Percentiles rank a stretch among this genome's conserved stretches.
Evolutionary conservation across 53 echinoderm and acorn worm genomes (phyloP).

Genomic region (Holothuria scabra): DNA sequence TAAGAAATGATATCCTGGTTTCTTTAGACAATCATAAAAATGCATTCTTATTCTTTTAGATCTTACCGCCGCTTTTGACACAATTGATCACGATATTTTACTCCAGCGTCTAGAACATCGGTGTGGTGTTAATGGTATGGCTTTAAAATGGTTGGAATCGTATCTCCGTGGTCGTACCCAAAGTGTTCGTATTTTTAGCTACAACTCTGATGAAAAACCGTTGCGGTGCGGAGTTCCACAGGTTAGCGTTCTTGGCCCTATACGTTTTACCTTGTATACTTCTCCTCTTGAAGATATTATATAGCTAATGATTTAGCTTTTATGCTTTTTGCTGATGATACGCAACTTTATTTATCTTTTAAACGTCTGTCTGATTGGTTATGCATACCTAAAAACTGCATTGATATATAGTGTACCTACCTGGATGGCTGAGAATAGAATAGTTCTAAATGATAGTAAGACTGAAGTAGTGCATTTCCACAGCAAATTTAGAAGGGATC

Average conservation of each 20-base stretch:
- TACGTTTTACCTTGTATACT: conserved; percentile 1
- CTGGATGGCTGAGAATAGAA: background rate
- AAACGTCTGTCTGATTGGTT: background rate
- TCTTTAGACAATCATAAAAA: conserved; percentile 20
- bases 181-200: background rate
- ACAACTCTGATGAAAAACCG: background rate
- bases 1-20: background rate
- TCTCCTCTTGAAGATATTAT: conserved; percentile 11
- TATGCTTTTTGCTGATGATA: conserved; percentile 5
- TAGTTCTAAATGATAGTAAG: background rate
- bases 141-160: conserved; percentile 7
- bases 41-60: background rate
- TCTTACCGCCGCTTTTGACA: conserved; percentile 20
- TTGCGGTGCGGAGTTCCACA: background rate
- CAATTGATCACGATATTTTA: conserved; percentile 7
- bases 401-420: background rate
- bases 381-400: background rate
- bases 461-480: background rate
- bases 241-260: background rate
- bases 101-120: conserved; percentile 8
- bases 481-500: conserved; percentile 8
- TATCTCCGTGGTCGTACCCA: background rate
- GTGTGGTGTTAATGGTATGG: background rate
- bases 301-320: background rate
- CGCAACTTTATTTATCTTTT: background rate